These are phyloP conservation scores for Addax nasomaculatus DNA, from an alignment of 2,113 vertebrate genomes.

Conservation along the genomic window DNA sequence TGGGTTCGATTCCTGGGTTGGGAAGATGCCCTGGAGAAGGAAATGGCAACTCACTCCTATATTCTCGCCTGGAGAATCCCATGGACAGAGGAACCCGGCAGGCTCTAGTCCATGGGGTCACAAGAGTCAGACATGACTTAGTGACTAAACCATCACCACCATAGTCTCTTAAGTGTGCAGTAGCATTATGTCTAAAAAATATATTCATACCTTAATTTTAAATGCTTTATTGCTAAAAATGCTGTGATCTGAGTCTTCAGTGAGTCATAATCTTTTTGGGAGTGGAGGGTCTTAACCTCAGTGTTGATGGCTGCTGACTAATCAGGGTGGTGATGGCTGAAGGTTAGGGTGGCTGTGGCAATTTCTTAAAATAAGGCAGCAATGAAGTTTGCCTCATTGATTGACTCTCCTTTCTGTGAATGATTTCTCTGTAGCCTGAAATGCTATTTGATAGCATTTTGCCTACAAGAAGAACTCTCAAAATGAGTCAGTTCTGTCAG, in stretches of 20 bases:
- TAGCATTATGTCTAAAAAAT: not conserved
- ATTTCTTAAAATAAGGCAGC: not conserved
- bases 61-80: not conserved
- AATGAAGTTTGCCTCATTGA: not conserved
- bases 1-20: not conserved
- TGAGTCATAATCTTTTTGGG: not conserved
- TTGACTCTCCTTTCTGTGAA: not conserved
- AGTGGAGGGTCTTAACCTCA: not conserved
- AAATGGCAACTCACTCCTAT: not conserved
- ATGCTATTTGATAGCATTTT: not conserved
- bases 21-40: not conserved
- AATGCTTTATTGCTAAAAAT: not conserved
- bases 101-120: not conserved
- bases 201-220: not conserved
- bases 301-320: not conserved
- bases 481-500: not conserved
- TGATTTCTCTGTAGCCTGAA: not conserved
- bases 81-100: not conserved
- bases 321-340: not conserved
- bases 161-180: not conserved
- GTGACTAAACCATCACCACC: not conserved
- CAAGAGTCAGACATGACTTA: not conserved
- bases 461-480: not conserved
- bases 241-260: not conserved
- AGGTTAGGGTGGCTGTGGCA: not conserved